phyloP scores from a whole-genome alignment of 2,888 invertebrate species.

The Dynastes grantii region DNA sequence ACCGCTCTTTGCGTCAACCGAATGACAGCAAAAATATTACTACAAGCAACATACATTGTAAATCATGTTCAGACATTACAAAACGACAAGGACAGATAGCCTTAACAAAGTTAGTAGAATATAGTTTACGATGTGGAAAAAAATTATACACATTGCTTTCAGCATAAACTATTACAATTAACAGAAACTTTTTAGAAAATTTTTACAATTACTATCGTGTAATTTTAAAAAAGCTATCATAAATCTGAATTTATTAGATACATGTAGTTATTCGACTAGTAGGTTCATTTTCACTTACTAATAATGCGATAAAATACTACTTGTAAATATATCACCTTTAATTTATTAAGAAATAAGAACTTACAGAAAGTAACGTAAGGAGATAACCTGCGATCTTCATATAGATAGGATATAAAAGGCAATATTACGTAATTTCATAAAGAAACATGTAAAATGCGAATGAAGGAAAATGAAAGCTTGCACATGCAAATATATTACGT shows the following conservation, averaged over 20 bases:
- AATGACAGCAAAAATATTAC: conserved; percentile 15
- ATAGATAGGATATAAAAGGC: background rate
- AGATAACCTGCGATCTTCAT: background rate
- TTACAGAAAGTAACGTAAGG: no score
- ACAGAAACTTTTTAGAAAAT: background rate
- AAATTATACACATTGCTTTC: background rate
- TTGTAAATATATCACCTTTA: no score
- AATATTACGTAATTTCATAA: background rate
- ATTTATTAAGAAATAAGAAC: no score
- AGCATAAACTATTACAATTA: background rate
- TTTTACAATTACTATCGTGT: background rate
- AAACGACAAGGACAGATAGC: no score
- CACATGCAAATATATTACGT: background rate
- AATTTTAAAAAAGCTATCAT: background rate
- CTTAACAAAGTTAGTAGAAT: background rate
- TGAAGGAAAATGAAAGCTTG: background rate
- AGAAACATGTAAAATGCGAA: background rate
- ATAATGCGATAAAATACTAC: no score
- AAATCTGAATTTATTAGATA: no score
- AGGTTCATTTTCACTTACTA: no score
- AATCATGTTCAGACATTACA: background rate
- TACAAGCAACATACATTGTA: conserved; percentile 1
- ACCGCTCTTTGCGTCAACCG: background rate
- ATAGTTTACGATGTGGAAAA: background rate
- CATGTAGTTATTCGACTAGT: no score